Conservation (phyloP, 1,140 invertebrate genomes). For the Musca domestica region DNA sequence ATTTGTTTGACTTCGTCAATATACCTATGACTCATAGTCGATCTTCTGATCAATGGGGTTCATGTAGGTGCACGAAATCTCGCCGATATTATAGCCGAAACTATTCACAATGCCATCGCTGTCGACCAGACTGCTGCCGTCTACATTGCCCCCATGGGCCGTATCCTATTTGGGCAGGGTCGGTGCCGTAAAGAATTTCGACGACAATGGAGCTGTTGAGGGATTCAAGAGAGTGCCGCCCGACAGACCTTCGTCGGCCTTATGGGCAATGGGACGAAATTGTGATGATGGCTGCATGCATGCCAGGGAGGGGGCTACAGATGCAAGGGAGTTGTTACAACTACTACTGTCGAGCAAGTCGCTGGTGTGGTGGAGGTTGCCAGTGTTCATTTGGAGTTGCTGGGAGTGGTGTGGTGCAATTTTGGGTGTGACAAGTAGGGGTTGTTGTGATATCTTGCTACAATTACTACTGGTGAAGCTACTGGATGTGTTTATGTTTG, state of each 20-base stretch:
- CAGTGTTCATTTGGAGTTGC: constrained; percentile 19
- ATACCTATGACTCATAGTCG: constrained; percentile 41
- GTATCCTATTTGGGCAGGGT: constrained; percentile 54
- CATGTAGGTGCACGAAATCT: constrained; percentile 53
- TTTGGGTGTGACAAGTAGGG: constrained; percentile 48
- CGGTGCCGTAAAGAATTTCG: constrained; percentile 51
- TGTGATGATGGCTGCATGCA: constrained; percentile 53
- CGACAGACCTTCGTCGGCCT: constrained; percentile 31
- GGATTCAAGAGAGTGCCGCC: constrained; percentile 36
- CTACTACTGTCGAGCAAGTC: constrained; percentile 46
- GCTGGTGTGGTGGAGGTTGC: constrained; percentile 15
- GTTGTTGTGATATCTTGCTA: constrained; percentile 39
- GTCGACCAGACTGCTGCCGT: constrained; percentile 29
- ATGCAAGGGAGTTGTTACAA: constrained; percentile 45
- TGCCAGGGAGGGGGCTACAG: constrained; percentile 38
- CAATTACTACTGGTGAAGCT: constrained; percentile 36
- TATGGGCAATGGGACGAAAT: constrained; percentile 53
- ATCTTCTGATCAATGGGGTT: constrained; percentile 52
- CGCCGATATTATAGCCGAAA: constrained; percentile 49
- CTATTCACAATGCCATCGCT: constrained; percentile 29
- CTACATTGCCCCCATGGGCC: constrained; percentile 51
- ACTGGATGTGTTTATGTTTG: constrained; percentile 31
- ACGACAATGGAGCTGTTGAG: constrained; percentile 50
- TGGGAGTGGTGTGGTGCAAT: constrained; percentile 38
- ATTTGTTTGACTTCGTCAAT: background rate